Conservation (phyloP, 2,113 vertebrate species). For the Rhombomys opimus region DNA sequence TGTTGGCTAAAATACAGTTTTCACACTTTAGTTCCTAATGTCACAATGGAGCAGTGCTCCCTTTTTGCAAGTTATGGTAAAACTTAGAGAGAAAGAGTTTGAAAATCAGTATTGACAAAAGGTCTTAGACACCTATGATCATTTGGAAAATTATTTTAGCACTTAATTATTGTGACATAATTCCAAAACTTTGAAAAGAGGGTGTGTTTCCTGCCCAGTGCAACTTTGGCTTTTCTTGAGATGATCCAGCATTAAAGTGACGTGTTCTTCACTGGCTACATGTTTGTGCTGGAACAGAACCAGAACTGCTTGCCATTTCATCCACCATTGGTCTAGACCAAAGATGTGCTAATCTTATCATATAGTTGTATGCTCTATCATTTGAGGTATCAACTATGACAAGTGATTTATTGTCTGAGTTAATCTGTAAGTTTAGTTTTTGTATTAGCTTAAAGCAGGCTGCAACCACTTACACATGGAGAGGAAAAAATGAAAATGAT, state of each 20-base stretch:
- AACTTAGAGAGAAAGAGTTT: not conserved
- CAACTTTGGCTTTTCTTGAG: slow-evolving; percentile 16
- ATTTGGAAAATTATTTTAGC: slow-evolving; percentile 49
- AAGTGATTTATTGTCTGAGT: not conserved
- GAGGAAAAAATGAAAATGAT: not conserved
- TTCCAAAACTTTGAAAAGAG: not conserved
- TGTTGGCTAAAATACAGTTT: slow-evolving; percentile 25
- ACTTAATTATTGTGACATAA: slow-evolving; percentile 25
- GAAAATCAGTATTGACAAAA: slow-evolving; percentile 27
- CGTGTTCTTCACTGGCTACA: not conserved
- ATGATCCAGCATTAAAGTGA: not conserved
- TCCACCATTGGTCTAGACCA: not conserved
- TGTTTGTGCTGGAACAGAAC: not conserved
- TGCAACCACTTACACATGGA: not conserved
- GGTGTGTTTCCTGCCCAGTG: not conserved
- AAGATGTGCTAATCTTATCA: not conserved
- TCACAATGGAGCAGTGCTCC: slow-evolving; percentile 20
- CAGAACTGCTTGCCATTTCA: not conserved
- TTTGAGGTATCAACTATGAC: not conserved
- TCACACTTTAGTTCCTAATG: not conserved
- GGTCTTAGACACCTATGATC: not conserved
- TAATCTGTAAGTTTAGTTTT: slow-evolving; percentile 34
- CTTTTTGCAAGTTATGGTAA: not conserved
- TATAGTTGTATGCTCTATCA: not conserved
- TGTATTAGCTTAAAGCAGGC: not conserved